Evolutionary conservation across 2,888 invertebrate species (phyloP), one percentile per base, ranked within the genome.

Genomic region (Ephialtes manifestator): DNA sequence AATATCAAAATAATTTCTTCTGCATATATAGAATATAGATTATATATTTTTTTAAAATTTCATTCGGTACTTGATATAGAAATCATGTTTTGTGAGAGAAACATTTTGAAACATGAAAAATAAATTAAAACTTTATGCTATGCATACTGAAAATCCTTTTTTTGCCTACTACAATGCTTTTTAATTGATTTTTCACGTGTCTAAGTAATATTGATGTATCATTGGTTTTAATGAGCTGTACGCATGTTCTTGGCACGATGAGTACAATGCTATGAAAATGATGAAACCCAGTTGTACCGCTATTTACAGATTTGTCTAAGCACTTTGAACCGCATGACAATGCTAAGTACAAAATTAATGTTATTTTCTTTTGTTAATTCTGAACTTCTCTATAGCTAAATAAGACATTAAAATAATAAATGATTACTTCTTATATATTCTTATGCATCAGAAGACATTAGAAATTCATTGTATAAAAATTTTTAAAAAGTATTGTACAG

Each of bases 271-370:
- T 31, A 53, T 53, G 13, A 53, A 35, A 53, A 35, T 53, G 10
- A 35, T 20, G 11, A 39, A 18, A 13, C 15, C 18, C 35, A 35
- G 53, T 53, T 20, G 71, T 53, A 13, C 28, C 11, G 20, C 71
- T 71, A 71, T 71, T 71, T 71, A 55, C 20, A 39, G 55, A 71
- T 55, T 71, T 55, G 39, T 24, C 55, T 71, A 39, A 18, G 55
- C 18, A 28, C 11, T 35, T 43, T 10, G 46, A 60, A 60, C 43
- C 20, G n/a, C 8, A 31, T 46, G 10, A 39, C 10, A 10, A 39
- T 39, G 7, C 10, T 39, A 39, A 39, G 2, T 18, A n/a, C 39
- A 63, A 35, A 2, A 35, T 63, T 63, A 60, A 28, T 60, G 24
- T 31, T 15, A 60, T 28, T 28, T 31, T 28, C 31, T 13, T 28